Base-by-base conservation (phyloP, 2,888 invertebrate genomes). In the Ryuthela nishihirai region DNA sequence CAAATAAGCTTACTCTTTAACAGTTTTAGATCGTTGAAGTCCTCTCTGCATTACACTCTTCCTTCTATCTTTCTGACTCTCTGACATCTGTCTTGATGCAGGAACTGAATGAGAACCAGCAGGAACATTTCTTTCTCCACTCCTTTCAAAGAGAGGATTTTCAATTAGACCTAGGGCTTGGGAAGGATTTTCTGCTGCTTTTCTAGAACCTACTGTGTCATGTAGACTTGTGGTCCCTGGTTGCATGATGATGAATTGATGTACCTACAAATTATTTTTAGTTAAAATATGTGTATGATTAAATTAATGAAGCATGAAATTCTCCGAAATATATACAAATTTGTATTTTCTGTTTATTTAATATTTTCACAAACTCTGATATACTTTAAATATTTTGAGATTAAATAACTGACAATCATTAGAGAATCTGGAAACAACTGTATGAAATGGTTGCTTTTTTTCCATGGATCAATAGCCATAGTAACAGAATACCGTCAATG, bases 191-290 rank as follows among this genome's bases (percentile, higher is more conserved):
- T 59, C 53, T 32, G 58, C 20, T 20, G 58, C 17, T 43, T 59
- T 53, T 34, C 34, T 34, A 43, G 58, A 53, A 53, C 52, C 53
- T 47, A 49, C 20, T 44, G 35, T 44, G 53, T 59, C 53, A 59
- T 53, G 59, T 44, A 59, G 39, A 53, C 59, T 59, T 52, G 52
- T 53, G 59, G 53, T 53, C 59, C 53, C 59, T 47, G 52, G 47
- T 59, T 47, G 59, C 59, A 59, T 59, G 47, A 48, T 59, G 53
- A 53, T 53, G 29, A 59, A n/a, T n/a, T n/a, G n/a, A n/a, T n/a
- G n/a, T n/a, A n/a, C n/a, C n/a, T n/a, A n/a, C n/a, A n/a, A n/a
- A n/a, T n/a, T n/a, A n/a, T n/a, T n/a, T n/a, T n/a, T n/a, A n/a
- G n/a, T n/a, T n/a, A n/a, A n/a, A n/a, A n/a, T n/a, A n/a, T n/a